Base-by-base conservation (phyloP, 1,140 invertebrate species). In the Gonatopus flavifemur region DNA sequence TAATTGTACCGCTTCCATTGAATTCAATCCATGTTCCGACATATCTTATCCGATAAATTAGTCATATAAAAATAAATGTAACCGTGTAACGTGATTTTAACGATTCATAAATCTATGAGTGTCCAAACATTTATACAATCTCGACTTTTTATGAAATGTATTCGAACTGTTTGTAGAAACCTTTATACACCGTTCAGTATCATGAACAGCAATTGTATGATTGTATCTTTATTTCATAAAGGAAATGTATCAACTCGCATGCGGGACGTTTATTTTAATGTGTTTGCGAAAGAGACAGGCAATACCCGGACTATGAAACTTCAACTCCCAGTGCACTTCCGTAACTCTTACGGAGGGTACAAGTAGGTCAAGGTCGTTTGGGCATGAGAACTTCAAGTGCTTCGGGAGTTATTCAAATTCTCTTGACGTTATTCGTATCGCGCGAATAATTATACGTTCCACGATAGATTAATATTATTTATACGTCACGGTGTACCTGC, bases 291-390 rank as follows among this genome's bases (percentile, higher is more conserved):
- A 50, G 36, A 52, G 45, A 39, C 37, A 38, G 32, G 46, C 24
- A 25, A 51, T 19, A 41, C 41, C 40, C 37, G 22, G 56, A 39
- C 37, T 40, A 46, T 31, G 37, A 43, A 57, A 56, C 37, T 42
- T 50, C 57, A 61, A 61, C 54, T 31, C 28, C 48, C 41, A 16
- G 33, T 42, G 43, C 24, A 44, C 43, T 31, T 16, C 28, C 40
- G 28, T 48, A 50, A 57, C 51, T 43, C 51, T 47, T 50, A 25
- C 36, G 28, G 39, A 18, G 8, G n/a, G 39, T 55, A 65, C 21
- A 57, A 21, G 63, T n/a, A n/a, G n/a, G 63, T 65, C 63, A 65
- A 58, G 63, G 63, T 54, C 56, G 40, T 42, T 20, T 13, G 20
- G 31, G 10, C 35, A 15, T 12, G 49, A 31, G 37, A 57, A 60